phyloP scores from a whole-genome alignment of 2,797 vertebrate species.

The Fratercula arctica region DNA sequence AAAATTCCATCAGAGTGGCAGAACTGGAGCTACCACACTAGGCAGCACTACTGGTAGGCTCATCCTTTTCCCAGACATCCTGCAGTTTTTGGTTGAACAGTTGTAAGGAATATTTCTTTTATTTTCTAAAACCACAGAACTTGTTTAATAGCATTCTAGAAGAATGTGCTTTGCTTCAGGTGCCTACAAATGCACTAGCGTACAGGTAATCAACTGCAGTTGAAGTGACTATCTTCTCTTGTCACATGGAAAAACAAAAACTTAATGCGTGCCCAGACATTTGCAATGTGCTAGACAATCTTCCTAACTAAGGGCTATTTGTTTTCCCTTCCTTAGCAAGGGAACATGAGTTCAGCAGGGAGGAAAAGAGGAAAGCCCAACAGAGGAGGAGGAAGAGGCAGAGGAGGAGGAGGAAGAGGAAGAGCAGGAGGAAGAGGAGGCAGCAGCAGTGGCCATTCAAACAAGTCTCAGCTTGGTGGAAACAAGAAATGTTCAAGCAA shows the following conservation, averaged over 20 bases:
- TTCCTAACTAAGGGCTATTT: not conserved
- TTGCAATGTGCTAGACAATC: not conserved
- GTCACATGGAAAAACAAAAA: not conserved
- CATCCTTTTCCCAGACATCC: not conserved
- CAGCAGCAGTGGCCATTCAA: slow-evolving; percentile 80
- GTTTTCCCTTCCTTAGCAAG: slow-evolving; percentile 13
- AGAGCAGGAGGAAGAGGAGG: slow-evolving; percentile 74
- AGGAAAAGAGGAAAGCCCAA: slow-evolving; percentile 77
- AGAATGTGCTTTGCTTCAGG: not conserved
- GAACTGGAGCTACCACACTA: not conserved
- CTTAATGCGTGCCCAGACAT: not conserved
- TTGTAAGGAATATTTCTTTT: not conserved
- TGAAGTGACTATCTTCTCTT: not conserved
- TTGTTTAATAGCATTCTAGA: not conserved
- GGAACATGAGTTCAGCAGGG: slow-evolving; percentile 75
- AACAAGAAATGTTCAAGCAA: slow-evolving; percentile 81
- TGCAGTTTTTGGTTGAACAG: not conserved
- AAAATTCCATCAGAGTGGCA: not conserved
- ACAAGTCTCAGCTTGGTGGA: slow-evolving; percentile 78
- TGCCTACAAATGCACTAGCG: not conserved
- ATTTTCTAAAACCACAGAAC: not conserved
- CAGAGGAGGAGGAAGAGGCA: slow-evolving; percentile 69
- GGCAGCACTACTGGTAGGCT: not conserved
- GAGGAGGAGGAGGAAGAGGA: slow-evolving; percentile 27
- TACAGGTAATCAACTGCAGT: not conserved